phyloP scores from a whole-genome alignment of 2,888 invertebrate genomes.

The Pimpla rufipes region DNA sequence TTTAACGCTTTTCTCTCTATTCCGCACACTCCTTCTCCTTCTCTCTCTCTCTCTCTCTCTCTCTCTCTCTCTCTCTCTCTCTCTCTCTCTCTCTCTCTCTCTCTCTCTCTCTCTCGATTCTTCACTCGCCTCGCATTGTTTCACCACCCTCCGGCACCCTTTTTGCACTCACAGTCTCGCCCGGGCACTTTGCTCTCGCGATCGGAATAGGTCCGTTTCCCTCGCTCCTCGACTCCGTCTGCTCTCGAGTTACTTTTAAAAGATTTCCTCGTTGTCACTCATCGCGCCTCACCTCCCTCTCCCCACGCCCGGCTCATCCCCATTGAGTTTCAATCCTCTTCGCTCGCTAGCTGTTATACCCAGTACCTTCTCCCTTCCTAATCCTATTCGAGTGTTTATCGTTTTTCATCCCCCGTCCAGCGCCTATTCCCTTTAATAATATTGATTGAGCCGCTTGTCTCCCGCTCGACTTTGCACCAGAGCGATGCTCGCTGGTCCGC shows the following conservation, averaged over 20 bases:
- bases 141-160: slow-evolving; percentile 40
- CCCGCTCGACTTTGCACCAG: slow-evolving; percentile 50
- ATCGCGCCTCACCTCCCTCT: slow-evolving; percentile 23
- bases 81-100: too few species aligned
- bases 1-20: slow-evolving; percentile 5
- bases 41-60: too few species aligned
- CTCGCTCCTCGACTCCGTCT: slow-evolving; percentile 36
- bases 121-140: slow-evolving; percentile 56
- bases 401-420: slow-evolving; percentile 31
- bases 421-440: slow-evolving; percentile 52
- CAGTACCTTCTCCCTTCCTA: slow-evolving; percentile 31
- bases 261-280: slow-evolving; percentile 60
- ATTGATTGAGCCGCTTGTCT: slow-evolving; percentile 48
- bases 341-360: slow-evolving; percentile 26
- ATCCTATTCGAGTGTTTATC: slow-evolving; percentile 67
- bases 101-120: not conserved
- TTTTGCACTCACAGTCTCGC: slow-evolving; percentile 29
- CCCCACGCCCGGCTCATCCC: slow-evolving; percentile 43
- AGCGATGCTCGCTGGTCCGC: slow-evolving; percentile 1
- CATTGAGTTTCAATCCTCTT: slow-evolving; percentile 51
- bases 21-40: not conserved
- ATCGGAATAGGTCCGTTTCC: slow-evolving; percentile 52
- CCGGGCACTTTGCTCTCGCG: slow-evolving; percentile 30
- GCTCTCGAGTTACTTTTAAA: slow-evolving; percentile 59
- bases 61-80: not conserved